Conservation (phyloP, 2,113 vertebrate species). For the Campylomormyrus tamandua region DNA sequence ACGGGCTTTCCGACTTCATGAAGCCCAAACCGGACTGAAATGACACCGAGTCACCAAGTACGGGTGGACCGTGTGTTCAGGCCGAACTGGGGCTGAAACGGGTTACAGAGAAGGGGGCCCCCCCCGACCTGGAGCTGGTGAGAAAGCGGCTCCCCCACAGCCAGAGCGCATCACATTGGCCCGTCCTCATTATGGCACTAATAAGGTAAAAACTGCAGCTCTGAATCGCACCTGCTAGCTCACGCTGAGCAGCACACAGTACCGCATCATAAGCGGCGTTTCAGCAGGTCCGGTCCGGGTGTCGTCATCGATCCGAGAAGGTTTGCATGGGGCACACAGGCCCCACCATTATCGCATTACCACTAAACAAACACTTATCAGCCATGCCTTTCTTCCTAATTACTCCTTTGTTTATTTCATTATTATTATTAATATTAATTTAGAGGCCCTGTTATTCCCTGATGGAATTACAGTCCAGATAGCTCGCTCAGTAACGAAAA, state of each 20-base stretch:
- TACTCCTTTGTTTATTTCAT: neutral
- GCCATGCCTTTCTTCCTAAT: neutral
- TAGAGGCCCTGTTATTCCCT: neutral
- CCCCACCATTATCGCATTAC: neutral
- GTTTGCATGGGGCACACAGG: neutral
- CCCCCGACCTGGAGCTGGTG: neutral
- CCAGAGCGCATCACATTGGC: neutral
- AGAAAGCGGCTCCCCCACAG: neutral
- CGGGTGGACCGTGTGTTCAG: neutral
- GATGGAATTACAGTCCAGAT: neutral
- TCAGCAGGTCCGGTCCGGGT: neutral
- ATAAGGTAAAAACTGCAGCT: neutral
- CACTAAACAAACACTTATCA: neutral
- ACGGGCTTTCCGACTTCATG: neutral
- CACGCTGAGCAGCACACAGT: neutral
- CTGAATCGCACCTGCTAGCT: neutral
- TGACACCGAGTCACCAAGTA: neutral
- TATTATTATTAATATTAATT: neutral
- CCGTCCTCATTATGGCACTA: neutral
- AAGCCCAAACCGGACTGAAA: neutral
- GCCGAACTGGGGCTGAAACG: neutral
- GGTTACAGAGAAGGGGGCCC: neutral
- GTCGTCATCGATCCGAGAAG: neutral
- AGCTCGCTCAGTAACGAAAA: neutral
- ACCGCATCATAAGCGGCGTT: neutral